phyloP scores from a whole-genome alignment of 2,113 vertebrate genomes.

The Holacanthus passer region DNA sequence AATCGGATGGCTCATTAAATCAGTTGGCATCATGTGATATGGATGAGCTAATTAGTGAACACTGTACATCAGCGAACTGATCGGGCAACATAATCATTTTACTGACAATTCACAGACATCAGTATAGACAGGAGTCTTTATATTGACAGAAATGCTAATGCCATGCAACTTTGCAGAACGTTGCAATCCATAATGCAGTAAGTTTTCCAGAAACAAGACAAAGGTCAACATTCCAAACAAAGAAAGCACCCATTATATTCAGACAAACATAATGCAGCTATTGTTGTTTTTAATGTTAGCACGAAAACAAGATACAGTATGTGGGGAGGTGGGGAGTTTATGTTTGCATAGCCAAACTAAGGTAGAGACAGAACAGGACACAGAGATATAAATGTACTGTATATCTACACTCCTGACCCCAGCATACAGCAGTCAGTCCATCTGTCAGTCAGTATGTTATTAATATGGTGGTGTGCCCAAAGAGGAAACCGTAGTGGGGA shows the following conservation, averaged over 20 bases:
- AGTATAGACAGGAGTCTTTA: constrained; percentile 65
- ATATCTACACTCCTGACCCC: constrained; percentile 70
- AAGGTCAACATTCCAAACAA: constrained; percentile 68
- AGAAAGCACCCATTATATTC: constrained; percentile 69
- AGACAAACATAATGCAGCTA: constrained; percentile 70
- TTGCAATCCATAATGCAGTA: constrained; percentile 62
- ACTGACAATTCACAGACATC: constrained; percentile 67
- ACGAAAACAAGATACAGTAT: constrained; percentile 53
- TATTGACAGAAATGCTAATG: constrained; percentile 66
- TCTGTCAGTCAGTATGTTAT: constrained; percentile 54
- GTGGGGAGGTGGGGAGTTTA: constrained; percentile 53
- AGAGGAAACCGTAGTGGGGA: constrained; percentile 56
- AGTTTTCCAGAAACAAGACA: constrained; percentile 63
- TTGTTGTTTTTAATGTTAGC: constrained; percentile 68
- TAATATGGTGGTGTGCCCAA: constrained; percentile 41
- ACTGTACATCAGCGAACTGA: constrained; percentile 69
- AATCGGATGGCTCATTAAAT: constrained; percentile 37
- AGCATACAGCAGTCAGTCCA: constrained; percentile 55
- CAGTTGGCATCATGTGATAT: constrained; percentile 48
- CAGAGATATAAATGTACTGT: constrained; percentile 61
- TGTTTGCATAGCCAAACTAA: constrained; percentile 87
- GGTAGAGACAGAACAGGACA: constrained; percentile 57
- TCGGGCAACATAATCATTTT: constrained; percentile 56
- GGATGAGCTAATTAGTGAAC: constrained; percentile 53
- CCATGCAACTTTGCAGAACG: constrained; percentile 72